These are phyloP conservation scores for Diorhabda elongata DNA, from an alignment of 1,140 invertebrate genomes.

Conservation along the genomic window DNA sequence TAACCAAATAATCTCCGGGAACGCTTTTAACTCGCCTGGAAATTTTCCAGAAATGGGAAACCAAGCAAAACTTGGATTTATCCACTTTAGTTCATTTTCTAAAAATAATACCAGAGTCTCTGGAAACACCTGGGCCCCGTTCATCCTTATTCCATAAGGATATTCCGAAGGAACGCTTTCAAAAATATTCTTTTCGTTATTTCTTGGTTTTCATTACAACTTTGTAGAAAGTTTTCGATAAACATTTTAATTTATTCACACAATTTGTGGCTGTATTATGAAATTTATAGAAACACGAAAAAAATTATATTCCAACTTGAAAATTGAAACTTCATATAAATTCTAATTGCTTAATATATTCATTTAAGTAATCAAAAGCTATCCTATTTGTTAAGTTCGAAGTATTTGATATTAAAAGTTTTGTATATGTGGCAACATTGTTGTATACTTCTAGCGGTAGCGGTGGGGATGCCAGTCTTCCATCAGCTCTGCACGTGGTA, in stretches of 20 bases:
- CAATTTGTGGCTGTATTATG: too few relatives aligned
- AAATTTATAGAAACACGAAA: too few relatives aligned
- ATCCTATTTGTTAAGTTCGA: too few relatives aligned
- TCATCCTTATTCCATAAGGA: neutral
- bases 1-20: conserved; percentile 26
- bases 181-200: neutral
- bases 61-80: conserved; percentile 30
- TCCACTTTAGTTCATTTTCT: conserved; percentile 36
- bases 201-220: conserved; percentile 1
- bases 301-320: too few relatives aligned
- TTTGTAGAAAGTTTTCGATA: conserved; percentile 10
- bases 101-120: conserved; percentile 29
- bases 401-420: too few relatives aligned
- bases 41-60: conserved; percentile 25
- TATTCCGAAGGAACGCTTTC: neutral
- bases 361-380: too few relatives aligned
- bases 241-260: conserved; percentile 12
- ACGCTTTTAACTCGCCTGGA: conserved; percentile 24
- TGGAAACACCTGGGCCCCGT: conserved; percentile 18
- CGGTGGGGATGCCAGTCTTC: too few relatives aligned
- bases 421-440: too few relatives aligned
- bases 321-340: too few relatives aligned
- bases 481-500: too few relatives aligned
- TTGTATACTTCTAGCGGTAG: too few relatives aligned
- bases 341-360: too few relatives aligned